phyloP scores from a whole-genome alignment of 2,113 vertebrate genomes.

The Mesembrinibis cayennensis region DNA sequence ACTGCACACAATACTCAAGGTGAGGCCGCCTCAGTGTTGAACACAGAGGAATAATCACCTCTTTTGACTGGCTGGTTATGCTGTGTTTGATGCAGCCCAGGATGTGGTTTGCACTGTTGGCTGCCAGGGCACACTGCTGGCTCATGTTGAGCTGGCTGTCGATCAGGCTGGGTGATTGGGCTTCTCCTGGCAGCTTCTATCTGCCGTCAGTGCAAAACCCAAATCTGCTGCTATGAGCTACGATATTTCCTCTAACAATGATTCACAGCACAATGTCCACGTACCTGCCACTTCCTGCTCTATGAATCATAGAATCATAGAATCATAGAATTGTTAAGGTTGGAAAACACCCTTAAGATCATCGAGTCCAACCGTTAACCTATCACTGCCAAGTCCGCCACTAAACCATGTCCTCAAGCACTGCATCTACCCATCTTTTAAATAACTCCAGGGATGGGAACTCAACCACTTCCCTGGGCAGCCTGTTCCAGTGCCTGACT shows the following conservation, averaged over 20 bases:
- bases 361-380: too few species aligned
- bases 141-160: fast-evolving
- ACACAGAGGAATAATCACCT: neutral
- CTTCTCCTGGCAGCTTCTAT: neutral
- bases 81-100: neutral
- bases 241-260: neutral
- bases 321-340: too few species aligned
- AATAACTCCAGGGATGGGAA: too few species aligned
- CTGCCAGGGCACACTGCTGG: neutral
- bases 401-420: too few species aligned
- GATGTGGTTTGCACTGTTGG: neutral
- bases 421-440: too few species aligned
- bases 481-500: too few species aligned
- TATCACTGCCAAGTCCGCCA: too few species aligned
- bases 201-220: neutral
- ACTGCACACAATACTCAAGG: too few species aligned
- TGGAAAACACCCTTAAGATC: too few species aligned
- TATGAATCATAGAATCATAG: neutral
- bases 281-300: neutral
- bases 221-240: neutral
- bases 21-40: fast-evolving
- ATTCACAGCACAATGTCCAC: neutral
- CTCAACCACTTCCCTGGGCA: too few species aligned
- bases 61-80: fast-evolving
- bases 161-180: neutral